Conservation (phyloP, 2,113 vertebrate genomes). For the Galemys pyrenaicus region DNA sequence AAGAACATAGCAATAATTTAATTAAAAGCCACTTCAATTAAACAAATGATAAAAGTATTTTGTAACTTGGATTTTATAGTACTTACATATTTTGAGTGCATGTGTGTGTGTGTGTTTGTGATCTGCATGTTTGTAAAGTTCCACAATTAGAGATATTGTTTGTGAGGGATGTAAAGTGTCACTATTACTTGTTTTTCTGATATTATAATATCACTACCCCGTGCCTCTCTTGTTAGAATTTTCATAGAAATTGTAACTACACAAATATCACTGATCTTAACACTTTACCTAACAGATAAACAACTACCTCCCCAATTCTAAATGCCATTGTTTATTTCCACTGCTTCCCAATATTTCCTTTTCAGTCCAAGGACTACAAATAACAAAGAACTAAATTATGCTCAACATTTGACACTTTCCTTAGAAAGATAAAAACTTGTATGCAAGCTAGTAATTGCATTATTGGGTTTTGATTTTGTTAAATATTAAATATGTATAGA, state of each 20-base stretch:
- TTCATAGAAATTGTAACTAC: background rate
- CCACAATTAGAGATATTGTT: background rate
- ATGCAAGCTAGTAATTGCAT: background rate
- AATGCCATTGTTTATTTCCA: background rate
- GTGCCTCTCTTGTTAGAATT: background rate
- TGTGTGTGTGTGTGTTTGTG: accelerated
- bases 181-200: background rate
- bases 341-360: background rate
- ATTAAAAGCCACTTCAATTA: background rate
- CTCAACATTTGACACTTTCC: background rate
- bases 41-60: background rate
- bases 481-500: background rate
- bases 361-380: background rate
- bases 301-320: background rate
- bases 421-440: background rate
- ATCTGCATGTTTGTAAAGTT: background rate
- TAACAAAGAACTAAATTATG: background rate
- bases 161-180: background rate
- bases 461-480: background rate
- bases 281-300: background rate
- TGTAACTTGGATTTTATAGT: background rate
- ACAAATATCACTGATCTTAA: background rate
- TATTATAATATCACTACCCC: background rate
- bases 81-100: background rate
- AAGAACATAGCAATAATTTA: background rate